These are phyloP conservation scores for Caenorhabditis plicata DNA, from an alignment of 2,888 invertebrate genomes.

Conservation along the genomic window DNA sequence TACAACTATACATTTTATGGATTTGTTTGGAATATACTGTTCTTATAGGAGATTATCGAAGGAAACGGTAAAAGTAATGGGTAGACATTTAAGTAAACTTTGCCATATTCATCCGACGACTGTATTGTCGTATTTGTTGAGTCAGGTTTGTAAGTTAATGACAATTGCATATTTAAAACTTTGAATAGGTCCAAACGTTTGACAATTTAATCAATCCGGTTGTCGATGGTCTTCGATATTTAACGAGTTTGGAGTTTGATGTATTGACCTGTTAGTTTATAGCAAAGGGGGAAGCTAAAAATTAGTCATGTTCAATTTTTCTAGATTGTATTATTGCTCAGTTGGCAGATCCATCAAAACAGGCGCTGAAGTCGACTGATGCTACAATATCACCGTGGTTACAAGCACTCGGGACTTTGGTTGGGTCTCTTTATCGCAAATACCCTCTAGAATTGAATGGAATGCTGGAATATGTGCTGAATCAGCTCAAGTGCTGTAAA, in stretches of 20 bases:
- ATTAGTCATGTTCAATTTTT: slow-evolving; percentile 5
- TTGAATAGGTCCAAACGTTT: too few relatives aligned
- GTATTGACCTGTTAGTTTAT: slow-evolving; percentile 77
- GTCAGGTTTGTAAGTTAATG: too few relatives aligned
- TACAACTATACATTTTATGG: slow-evolving; percentile 69
- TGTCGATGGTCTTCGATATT: slow-evolving; percentile 93
- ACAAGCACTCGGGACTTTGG: slow-evolving; percentile 84
- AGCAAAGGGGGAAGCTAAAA: neutral
- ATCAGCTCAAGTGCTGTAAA: slow-evolving; percentile 91
- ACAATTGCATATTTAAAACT: too few relatives aligned
- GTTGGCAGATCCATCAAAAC: slow-evolving; percentile 76
- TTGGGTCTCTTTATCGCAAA: slow-evolving; percentile 86
- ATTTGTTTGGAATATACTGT: neutral
- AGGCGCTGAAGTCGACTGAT: slow-evolving; percentile 81
- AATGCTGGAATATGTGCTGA: slow-evolving; percentile 91
- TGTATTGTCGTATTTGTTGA: slow-evolving; percentile 86
- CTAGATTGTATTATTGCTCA: slow-evolving; percentile 86
- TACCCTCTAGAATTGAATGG: slow-evolving; percentile 94
- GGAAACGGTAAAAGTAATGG: slow-evolving; percentile 95
- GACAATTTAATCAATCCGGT: slow-evolving; percentile 93
- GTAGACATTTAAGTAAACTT: slow-evolving; percentile 90
- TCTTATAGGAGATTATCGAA: slow-evolving; percentile 76
- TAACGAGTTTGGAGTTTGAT: slow-evolving; percentile 91
- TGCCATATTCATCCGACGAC: slow-evolving; percentile 93
- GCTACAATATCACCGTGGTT: slow-evolving; percentile 78